Evolutionary conservation across 2,888 invertebrate genomes (phyloP), one percentile per base, ranked within the genome.

Genomic region (Meiosimyza platycephala): DNA sequence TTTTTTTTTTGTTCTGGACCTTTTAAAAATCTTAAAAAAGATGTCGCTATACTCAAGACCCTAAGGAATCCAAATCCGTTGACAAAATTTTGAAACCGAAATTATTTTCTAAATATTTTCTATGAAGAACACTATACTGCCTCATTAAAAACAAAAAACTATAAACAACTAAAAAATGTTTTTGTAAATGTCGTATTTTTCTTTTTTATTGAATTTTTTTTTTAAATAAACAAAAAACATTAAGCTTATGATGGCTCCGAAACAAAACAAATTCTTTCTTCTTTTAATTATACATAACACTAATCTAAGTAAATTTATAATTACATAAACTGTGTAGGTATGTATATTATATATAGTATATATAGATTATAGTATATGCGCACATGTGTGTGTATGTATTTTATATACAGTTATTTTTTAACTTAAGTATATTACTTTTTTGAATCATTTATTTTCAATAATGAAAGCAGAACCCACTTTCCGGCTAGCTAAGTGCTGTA

Each of bases 221-320:
- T 64, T 18, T 40, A 9, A 40, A 40, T 22, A 60, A 62, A 48
- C 62, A 28, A 69, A 50, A 67, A 60, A 16, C 13, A 52, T 16
- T 59, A 69, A 69, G 60, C 69, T 69, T 69, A 69, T 28, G 69
- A 60, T 60, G 33, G 50, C 60, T 51, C 69, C 69, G 50, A 51
- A 69, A 69, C 69, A 60, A 60, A 60, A 60, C 51, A 52, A 9
- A 7, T 40, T 40, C 40, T 40, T 40, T 40, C 40, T 40, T 40
- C 40, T 40, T 40, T 16, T 51, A 69, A 51, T 60, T 48, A 51
- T n/a, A n/a, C n/a, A n/a, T 69, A 69, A 60, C 60, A 60, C 69
- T 69, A 69, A 12, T 50, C 22, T 60, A 69, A 33, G 60, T 51
- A 69, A 60, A 60, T 60, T 40, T 40, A 40, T 40, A 40, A 40